These are phyloP conservation scores for Panagrolaimus sp. DNA, from an alignment of 1,140 invertebrate species.

Conservation along the genomic window DNA sequence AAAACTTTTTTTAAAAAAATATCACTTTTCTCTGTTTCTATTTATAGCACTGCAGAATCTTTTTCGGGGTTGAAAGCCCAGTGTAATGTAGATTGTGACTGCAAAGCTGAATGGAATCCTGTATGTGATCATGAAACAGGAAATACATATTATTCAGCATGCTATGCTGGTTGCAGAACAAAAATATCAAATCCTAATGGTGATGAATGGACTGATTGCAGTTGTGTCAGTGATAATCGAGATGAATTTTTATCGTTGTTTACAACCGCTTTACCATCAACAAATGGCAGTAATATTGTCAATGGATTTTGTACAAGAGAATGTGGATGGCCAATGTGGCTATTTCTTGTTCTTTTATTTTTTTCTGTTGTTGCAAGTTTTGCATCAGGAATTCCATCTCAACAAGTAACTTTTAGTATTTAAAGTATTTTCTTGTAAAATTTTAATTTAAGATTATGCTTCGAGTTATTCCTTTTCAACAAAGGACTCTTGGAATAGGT, in stretches of 20 bases:
- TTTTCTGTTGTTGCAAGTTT: conserved; percentile 58
- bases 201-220: conserved; percentile 8
- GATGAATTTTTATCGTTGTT: conserved; percentile 39
- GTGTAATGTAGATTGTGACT: conserved; percentile 48
- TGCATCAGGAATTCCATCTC: conserved; percentile 55
- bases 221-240: conserved; percentile 16
- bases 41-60: conserved; percentile 11
- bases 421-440: conserved; percentile 7
- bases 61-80: not conserved
- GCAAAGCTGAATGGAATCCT: conserved; percentile 49
- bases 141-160: conserved; percentile 54
- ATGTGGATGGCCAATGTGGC: conserved; percentile 47
- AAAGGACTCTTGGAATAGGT: conserved; percentile 55
- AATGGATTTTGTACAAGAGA: conserved; percentile 49
- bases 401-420: conserved; percentile 41
- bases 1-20: not conserved
- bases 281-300: conserved; percentile 13
- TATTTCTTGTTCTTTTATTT: conserved; percentile 52
- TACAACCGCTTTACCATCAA: conserved; percentile 12
- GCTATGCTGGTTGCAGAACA: conserved; percentile 47
- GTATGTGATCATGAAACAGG: conserved; percentile 42
- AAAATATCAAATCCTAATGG: conserved; percentile 17
- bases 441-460: conserved; percentile 51
- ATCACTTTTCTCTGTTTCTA: not conserved
- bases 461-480: conserved; percentile 55